Evolutionary conservation across 2,113 vertebrate genomes (phyloP).

Genomic region (Mungos mungo): DNA sequence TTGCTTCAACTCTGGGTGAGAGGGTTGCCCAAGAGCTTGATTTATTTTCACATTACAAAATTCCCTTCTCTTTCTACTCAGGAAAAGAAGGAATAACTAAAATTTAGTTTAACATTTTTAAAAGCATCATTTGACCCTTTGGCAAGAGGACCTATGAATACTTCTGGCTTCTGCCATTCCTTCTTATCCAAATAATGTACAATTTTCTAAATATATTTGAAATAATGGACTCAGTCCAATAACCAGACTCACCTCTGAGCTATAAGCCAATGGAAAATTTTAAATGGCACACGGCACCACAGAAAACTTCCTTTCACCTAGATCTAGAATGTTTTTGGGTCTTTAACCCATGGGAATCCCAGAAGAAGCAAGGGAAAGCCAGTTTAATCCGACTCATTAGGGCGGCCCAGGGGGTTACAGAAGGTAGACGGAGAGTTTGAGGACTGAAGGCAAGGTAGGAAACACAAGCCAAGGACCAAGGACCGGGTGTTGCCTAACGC

Average conservation of each 20-base stretch:
- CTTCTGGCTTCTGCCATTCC: conserved; percentile 25
- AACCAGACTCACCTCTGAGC: conserved; percentile 10
- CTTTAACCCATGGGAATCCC: neutral
- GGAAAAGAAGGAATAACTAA: no score
- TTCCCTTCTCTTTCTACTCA: neutral
- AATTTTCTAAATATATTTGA: conserved; percentile 42
- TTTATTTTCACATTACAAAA: conserved; percentile 32
- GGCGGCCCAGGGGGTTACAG: neutral
- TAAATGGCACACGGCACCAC: neutral
- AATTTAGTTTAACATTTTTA: neutral
- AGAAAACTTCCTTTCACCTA: neutral
- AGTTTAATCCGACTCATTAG: neutral
- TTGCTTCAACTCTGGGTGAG: neutral
- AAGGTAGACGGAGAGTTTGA: neutral
- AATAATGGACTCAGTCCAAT: neutral
- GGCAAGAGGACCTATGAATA: neutral
- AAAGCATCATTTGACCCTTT: conserved; percentile 3
- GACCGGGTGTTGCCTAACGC: neutral
- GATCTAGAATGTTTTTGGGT: neutral
- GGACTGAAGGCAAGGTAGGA: neutral
- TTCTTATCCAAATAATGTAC: conserved; percentile 34
- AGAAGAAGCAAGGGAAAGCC: neutral
- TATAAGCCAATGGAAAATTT: neutral
- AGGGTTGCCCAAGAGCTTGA: neutral
- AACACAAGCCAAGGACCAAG: neutral